These are phyloP conservation scores for Clitarchus hookeri DNA, from an alignment of 2,888 invertebrate genomes.

Conservation along the genomic window DNA sequence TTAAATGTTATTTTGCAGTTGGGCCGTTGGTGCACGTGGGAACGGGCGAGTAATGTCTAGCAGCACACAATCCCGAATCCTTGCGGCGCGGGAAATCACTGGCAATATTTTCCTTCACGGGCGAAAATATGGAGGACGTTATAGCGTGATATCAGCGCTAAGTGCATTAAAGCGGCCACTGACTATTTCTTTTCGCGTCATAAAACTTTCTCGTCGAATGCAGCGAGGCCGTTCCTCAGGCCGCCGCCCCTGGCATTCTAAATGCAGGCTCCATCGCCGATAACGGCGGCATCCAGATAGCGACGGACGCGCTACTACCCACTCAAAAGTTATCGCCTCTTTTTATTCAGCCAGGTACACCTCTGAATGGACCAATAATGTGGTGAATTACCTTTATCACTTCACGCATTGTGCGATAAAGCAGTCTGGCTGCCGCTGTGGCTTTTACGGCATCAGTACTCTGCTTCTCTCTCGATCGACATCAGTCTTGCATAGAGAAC, in stretches of 20 bases:
- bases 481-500: too few species aligned
- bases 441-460: not conserved
- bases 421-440: not conserved
- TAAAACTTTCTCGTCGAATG: constrained; percentile 2
- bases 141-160: not conserved
- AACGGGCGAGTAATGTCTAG: too few species aligned
- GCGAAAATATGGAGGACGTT: not conserved
- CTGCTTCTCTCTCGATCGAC: too few species aligned
- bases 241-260: not conserved
- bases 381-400: constrained; percentile 2
- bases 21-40: too few species aligned
- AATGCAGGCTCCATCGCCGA: constrained; percentile 20
- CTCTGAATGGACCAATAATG: not conserved
- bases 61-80: too few species aligned
- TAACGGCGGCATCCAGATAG: not conserved
- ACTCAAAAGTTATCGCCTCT: constrained; percentile 26
- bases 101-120: not conserved
- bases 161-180: not conserved
- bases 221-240: not conserved
- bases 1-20: too few species aligned
- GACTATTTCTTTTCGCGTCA: constrained; percentile 7
- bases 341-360: not conserved
- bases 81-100: not conserved
- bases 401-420: not conserved
- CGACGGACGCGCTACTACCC: constrained; percentile 4